Evolutionary conservation across 2,888 invertebrate genomes (phyloP), one percentile per base, ranked within the genome.

Genomic region (Trachelus tabidus): DNA sequence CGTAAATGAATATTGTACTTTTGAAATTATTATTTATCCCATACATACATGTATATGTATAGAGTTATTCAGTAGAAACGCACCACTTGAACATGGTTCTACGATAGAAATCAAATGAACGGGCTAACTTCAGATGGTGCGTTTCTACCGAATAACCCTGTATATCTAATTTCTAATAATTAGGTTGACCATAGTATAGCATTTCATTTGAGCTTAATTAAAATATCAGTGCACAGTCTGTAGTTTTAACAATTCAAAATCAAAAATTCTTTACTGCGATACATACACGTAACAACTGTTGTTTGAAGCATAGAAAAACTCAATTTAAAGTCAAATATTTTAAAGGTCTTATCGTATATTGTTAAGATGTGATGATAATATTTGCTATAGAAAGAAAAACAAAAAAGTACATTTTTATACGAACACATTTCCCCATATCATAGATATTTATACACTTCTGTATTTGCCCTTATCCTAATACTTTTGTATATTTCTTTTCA

Each of bases 401-500:
- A 71, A 11, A 30, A 11, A 3, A 30, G 23, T 11, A 71, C 11
- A 11, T 11, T 71, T 31, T 33, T 33, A 30, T 71, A 6, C 12
- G 12, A 71, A 71, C 11, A 34, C 6, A 33, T 31, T 15, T 23
- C 12, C 11, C 30, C 34, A 23, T 34, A 31, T 71, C 12, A 11
- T 30, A 71, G 9, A 30, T 71, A 71, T 12, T 31, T 12, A 12
- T n/a, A 71, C 11, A 15, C 12, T n/a, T 15, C 15, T 9, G 9
- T 35, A 23, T 12, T 77, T 74, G 2, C 33, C n/a, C 34, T 56
- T 56, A 31, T 56, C 30, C 1, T 56, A 15, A 56, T 15, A 56
- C 23, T 56, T 56, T 23, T 23, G 23, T 56, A 23, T 56, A 23
- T 56, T 56, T 77, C 73, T 71, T 85, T 83, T 71, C 82, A 90